Evolutionary conservation across 2,113 vertebrate species (phyloP).

Genomic region (Saguinus imperator): DNA sequence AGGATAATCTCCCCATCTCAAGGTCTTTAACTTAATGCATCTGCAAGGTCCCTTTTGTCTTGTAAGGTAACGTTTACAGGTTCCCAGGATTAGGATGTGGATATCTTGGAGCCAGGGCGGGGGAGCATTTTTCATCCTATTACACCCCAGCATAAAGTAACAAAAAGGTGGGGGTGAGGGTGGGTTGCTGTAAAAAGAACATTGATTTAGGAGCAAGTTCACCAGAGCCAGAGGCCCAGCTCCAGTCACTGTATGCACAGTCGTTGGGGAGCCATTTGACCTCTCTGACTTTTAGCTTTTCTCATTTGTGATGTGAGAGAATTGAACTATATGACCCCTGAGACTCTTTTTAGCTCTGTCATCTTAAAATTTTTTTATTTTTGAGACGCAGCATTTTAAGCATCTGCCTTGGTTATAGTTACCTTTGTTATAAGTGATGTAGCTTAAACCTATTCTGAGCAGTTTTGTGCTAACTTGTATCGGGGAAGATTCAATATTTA

Average conservation of each 20-base stretch:
- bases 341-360: not conserved
- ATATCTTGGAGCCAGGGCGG: fast-evolving
- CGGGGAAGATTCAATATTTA: not conserved
- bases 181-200: not conserved
- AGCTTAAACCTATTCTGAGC: not conserved
- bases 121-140: not conserved
- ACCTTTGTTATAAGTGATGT: not conserved
- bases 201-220: not conserved
- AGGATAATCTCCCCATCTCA: not conserved
- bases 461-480: not conserved
- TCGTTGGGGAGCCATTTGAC: not conserved
- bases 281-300: not conserved
- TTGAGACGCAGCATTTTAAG: not conserved
- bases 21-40: not conserved
- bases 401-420: not conserved
- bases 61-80: not conserved
- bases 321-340: not conserved
- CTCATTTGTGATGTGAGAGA: not conserved
- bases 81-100: not conserved
- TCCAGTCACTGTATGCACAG: not conserved
- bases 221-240: not conserved
- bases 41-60: not conserved
- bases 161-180: not conserved
- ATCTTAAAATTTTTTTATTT: slow-evolving; percentile 39
- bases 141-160: not conserved